Evolutionary conservation across 2,113 vertebrate species (phyloP).

Genomic region (Pseudopipra pipra): DNA sequence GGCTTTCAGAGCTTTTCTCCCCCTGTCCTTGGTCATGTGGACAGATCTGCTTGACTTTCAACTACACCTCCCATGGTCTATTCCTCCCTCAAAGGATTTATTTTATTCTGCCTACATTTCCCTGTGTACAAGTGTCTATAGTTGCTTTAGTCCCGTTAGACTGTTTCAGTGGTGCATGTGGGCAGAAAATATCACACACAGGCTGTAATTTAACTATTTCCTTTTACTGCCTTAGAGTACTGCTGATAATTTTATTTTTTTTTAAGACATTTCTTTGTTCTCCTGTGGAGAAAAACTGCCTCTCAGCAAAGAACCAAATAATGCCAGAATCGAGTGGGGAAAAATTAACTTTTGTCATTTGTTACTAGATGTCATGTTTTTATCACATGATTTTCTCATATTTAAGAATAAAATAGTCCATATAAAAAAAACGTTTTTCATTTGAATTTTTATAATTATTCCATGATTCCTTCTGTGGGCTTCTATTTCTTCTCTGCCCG

Average conservation of each 20-base stretch:
- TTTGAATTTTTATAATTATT: not conserved
- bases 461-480: not conserved
- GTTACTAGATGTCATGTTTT: not conserved
- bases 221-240: not conserved
- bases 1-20: not conserved
- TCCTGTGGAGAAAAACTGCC: not conserved
- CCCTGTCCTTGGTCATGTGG: not conserved
- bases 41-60: not conserved
- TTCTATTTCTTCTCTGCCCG: not conserved
- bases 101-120: not conserved
- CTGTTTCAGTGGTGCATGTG: not conserved
- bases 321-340: not conserved
- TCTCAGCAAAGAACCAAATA: not conserved
- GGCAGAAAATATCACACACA: not conserved
- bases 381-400: not conserved
- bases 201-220: not conserved
- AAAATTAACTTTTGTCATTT: not conserved
- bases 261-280: not conserved
- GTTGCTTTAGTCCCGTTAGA: not conserved
- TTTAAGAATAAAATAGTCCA: not conserved
- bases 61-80: not conserved
- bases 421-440: not conserved
- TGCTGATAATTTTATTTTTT: not conserved
- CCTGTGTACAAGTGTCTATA: not conserved
- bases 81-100: not conserved